Evolutionary conservation across 2,113 vertebrate species (phyloP).

Genomic region (Enhydra lutris): DNA sequence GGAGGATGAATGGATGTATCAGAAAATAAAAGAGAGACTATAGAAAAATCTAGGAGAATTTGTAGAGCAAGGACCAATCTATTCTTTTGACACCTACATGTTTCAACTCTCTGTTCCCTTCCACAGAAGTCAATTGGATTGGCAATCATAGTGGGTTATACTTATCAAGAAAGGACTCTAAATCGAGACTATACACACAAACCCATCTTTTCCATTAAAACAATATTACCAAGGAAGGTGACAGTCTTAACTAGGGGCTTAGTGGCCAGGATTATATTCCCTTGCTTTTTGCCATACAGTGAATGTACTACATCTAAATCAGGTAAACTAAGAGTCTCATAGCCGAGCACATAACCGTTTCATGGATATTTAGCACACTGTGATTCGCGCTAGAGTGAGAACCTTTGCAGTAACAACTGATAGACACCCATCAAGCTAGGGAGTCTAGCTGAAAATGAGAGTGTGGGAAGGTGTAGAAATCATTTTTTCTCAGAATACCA

Average conservation of each 20-base stretch:
- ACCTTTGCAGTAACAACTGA: background rate
- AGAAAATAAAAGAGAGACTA: background rate
- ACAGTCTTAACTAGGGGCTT: background rate
- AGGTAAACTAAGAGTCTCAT: background rate
- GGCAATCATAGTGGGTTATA: background rate
- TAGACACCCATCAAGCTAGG: background rate
- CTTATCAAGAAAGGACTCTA: background rate
- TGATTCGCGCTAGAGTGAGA: background rate
- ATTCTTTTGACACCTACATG: background rate
- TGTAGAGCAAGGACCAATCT: background rate
- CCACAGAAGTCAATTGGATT: background rate
- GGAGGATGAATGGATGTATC: background rate
- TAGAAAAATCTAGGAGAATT: background rate
- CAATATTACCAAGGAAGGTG: background rate
- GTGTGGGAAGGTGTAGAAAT: background rate
- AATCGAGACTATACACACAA: background rate
- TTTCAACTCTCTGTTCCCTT: background rate
- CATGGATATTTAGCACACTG: background rate
- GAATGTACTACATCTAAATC: background rate
- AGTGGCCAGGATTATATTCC: background rate
- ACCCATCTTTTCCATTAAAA: background rate
- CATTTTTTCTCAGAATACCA: background rate
- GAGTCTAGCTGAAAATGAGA: background rate
- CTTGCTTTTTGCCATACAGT: background rate
- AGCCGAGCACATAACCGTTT: background rate